These are phyloP conservation scores for Mustelus asterias DNA, from an alignment of 2,113 vertebrate species.

Conservation along the genomic window DNA sequence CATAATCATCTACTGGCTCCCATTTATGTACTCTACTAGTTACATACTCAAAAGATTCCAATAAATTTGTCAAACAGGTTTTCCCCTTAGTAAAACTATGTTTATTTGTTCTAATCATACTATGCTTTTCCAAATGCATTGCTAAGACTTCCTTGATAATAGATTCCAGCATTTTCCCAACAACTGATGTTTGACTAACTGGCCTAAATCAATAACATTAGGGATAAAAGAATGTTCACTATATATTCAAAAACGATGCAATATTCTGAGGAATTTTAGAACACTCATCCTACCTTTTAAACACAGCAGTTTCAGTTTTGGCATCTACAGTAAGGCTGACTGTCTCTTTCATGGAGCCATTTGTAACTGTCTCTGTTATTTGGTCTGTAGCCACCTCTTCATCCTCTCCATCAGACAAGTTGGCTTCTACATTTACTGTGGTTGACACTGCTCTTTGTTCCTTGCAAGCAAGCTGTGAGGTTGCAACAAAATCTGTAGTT, in stretches of 20 bases:
- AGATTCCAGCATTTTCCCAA: too few relatives aligned
- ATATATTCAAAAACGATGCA: not conserved
- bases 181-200: too few relatives aligned
- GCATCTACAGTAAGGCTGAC: conserved; percentile 98
- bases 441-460: conserved; percentile 5
- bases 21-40: too few relatives aligned
- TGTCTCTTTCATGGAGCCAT: conserved; percentile 96
- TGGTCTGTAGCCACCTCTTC: conserved; percentile 72
- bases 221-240: not conserved
- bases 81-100: too few relatives aligned
- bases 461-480: conserved; percentile 19
- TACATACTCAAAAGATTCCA: too few relatives aligned
- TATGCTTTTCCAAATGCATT: too few relatives aligned
- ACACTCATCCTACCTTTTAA: conserved; percentile 77
- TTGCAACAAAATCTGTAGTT: conserved; percentile 23
- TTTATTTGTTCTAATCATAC: too few relatives aligned
- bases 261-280: not conserved
- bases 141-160: too few relatives aligned
- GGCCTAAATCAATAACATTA: not conserved
- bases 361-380: conserved; percentile 96
- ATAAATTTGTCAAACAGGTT: too few relatives aligned
- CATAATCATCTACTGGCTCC: too few relatives aligned
- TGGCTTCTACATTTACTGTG: conserved; percentile 54
- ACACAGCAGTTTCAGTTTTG: conserved; percentile 96
- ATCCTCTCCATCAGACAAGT: conserved; percentile 62